Evolutionary conservation across 2,113 vertebrate genomes (phyloP), one percentile per base, ranked within the genome.

Genomic region (Melanerpes aurifrons): DNA sequence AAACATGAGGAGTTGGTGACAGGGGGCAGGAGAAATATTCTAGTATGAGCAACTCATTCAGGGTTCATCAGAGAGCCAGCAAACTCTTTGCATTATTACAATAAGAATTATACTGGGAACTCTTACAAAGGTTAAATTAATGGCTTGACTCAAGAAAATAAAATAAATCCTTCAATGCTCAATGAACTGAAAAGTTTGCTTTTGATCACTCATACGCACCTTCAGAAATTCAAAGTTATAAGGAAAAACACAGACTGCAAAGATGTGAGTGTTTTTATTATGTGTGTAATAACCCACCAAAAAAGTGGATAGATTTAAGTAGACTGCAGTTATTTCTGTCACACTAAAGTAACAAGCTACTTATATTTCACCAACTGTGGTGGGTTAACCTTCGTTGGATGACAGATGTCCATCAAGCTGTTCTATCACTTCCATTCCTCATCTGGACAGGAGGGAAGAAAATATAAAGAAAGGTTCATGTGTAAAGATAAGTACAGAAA

Each of bases 1-100:
- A 32, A 73, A 22, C 7, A n/a, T 6, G 11, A 80, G 1, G 0
- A 3, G 3, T 9, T 73, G 10, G 31, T 59, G 24, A 26, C 5
- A 67, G 28, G 24, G 29, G 9, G 5, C 22, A 66, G 20, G 10
- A 53, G 24, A 50, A 50, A 21, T 70, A 56, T 8, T 3, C 0
- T 13, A n/a, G 8, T 7, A 25, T 15, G 2, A 70, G 8, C 6
- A 63, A 58, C 69, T 31, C 7, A 87, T 6, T 59, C 13, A 5
- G 29, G 3, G 10, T 89, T 28, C 29, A 32, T 32, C n/a, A 76
- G 22, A 69, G 17, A 69, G 6, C 4, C 45, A 84, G 16, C 1
- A 79, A 76, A 75, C 2, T 69, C 28, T 58, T 79, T 62, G 3
- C 40, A 4, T 6, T 8, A 4, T 66, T 76, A 24, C 13, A 21